These are phyloP conservation scores for Azemiops feae DNA, from an alignment of 2,113 vertebrate genomes.

Conservation along the genomic window DNA sequence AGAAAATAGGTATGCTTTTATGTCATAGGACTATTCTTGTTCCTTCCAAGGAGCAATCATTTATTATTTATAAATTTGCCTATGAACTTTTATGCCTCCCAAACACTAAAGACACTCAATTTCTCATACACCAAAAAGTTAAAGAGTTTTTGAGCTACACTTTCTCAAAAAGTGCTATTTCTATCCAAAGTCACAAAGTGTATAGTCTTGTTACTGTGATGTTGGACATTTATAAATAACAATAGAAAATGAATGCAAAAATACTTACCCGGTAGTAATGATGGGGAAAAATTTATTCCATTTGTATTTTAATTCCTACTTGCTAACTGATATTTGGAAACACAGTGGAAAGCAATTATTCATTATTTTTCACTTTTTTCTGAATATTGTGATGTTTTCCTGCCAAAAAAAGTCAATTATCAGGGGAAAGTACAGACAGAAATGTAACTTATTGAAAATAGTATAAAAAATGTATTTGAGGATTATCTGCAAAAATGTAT, in stretches of 20 bases:
- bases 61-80: constrained; percentile 40
- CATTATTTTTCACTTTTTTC: background rate
- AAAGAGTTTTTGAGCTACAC: background rate
- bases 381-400: background rate
- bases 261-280: background rate
- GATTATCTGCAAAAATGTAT: background rate
- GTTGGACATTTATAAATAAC: background rate
- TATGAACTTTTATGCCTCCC: background rate
- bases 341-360: background rate
- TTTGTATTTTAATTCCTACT: background rate
- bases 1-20: constrained; percentile 55
- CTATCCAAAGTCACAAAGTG: background rate
- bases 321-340: background rate
- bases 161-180: background rate
- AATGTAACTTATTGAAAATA: background rate
- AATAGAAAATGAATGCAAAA: background rate
- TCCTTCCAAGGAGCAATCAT: constrained; percentile 44
- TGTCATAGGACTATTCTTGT: constrained; percentile 39
- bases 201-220: background rate
- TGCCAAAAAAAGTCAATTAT: background rate
- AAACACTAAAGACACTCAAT: background rate
- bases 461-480: background rate
- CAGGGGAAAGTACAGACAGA: background rate
- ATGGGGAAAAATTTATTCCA: background rate
- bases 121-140: background rate